Conservation (phyloP, 2,113 vertebrate species). For the Bubo blakistoni region DNA sequence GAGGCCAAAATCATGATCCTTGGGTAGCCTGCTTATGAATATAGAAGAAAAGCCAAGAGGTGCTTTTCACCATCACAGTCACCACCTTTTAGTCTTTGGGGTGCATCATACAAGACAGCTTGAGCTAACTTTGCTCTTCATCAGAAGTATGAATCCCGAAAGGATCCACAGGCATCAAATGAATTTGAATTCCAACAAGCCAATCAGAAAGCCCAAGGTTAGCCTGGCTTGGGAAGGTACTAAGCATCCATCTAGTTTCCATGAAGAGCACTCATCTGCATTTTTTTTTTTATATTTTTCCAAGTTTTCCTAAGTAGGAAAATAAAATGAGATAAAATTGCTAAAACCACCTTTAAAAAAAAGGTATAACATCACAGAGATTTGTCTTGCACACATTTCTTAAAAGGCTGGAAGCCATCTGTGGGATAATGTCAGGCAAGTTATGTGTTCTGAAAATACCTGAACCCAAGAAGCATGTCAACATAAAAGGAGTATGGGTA, state of each 20-base stretch:
- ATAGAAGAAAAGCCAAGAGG: background rate
- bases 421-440: background rate
- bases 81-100: background rate
- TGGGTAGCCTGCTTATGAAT: background rate
- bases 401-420: conserved; percentile 33
- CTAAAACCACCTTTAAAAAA: conserved; percentile 18
- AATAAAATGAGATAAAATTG: conserved; percentile 5
- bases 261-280: conserved; percentile 26
- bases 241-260: conserved; percentile 28
- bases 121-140: background rate
- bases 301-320: background rate
- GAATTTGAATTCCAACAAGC: conserved; percentile 40
- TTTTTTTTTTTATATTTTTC: conserved; percentile 24
- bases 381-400: conserved; percentile 19
- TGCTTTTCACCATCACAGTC: background rate
- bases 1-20: background rate
- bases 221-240: conserved; percentile 5
- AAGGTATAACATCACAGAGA: background rate
- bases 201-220: conserved; percentile 41
- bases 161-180: conserved; percentile 5
- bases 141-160: background rate
- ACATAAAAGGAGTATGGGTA: background rate
- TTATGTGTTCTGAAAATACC: background rate
- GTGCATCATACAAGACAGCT: background rate
- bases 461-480: background rate